A percentile compares a stretch with the other conserved stretches of the same genome.
phyloP scores from a whole-genome alignment of 2,797 vertebrate species.

The Glossophaga mutica region DNA sequence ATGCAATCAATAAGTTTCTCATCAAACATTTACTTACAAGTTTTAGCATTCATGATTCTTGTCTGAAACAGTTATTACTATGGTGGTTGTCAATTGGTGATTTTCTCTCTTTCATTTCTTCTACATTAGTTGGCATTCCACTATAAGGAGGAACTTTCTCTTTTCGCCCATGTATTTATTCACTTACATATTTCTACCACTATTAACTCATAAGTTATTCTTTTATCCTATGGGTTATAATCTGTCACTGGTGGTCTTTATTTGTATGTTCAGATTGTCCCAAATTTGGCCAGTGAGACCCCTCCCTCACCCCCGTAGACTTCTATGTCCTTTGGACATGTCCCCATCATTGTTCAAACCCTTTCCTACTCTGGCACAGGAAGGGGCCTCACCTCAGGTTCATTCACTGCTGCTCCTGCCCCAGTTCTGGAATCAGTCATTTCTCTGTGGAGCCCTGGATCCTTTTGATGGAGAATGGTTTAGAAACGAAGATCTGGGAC shows the following conservation, averaged over 20 bases:
- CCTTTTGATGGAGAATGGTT: not conserved
- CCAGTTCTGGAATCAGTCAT: not conserved
- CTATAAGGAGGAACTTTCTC: not conserved
- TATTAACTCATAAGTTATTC: not conserved
- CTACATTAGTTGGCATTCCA: not conserved
- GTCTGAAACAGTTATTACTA: not conserved
- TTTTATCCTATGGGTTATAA: not conserved
- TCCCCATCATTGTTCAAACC: not conserved
- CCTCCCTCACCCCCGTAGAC: too few species aligned
- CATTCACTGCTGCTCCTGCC: not conserved
- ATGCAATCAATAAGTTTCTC: not conserved
- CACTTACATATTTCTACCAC: not conserved
- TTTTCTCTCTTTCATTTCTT: not conserved
- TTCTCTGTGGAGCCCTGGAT: not conserved
- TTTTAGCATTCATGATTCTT: not conserved
- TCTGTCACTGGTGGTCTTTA: not conserved
- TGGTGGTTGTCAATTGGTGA: not conserved
- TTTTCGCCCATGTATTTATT: not conserved
- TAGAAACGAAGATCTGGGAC: not conserved
- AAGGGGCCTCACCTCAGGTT: not conserved
- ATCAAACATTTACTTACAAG: not conserved
- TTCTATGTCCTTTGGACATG: not conserved
- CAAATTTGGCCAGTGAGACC: not conserved
- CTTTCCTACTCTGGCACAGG: not conserved
- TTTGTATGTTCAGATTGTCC: not conserved